A percentile compares a stretch with the other conserved stretches of the same genome.
phyloP scores from a whole-genome alignment of 2,113 vertebrate species.

The Ranitomeya imitator region DNA sequence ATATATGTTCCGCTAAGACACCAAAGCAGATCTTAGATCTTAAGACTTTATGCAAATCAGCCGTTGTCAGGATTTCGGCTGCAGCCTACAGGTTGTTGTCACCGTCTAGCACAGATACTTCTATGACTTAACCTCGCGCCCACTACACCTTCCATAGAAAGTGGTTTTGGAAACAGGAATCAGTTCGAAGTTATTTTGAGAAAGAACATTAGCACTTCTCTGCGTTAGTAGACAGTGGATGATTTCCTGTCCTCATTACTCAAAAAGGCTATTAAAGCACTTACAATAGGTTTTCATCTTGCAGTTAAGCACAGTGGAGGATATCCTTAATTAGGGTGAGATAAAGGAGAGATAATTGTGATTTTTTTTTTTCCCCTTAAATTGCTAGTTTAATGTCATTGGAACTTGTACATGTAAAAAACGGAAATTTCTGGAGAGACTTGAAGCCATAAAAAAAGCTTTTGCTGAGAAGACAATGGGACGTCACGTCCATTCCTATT shows the following conservation, averaged over 20 bases:
- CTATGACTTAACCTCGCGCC: not conserved
- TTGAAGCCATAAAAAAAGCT: not conserved
- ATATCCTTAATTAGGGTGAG: conserved; percentile 47
- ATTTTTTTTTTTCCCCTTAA: conserved; percentile 20
- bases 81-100: conserved; percentile 14
- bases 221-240: conserved; percentile 17
- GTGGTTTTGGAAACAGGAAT: conserved; percentile 33
- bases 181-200: conserved; percentile 3
- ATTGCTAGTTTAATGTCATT: conserved; percentile 51
- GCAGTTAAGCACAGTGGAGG: conserved; percentile 18
- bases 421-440: not conserved
- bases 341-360: conserved; percentile 46
- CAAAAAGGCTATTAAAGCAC: conserved; percentile 34
- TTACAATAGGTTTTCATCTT: conserved; percentile 12
- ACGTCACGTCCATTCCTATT: not conserved
- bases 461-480: not conserved
- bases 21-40: not conserved
- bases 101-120: not conserved
- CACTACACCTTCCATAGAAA: conserved; percentile 30
- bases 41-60: not conserved
- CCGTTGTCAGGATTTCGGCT: not conserved
- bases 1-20: not conserved
- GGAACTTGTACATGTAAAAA: conserved; percentile 29
- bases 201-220: conserved; percentile 28
- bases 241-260: conserved; percentile 47